These are phyloP conservation scores for Lobophora halterata DNA, from an alignment of 2,888 invertebrate genomes.

Conservation along the genomic window DNA sequence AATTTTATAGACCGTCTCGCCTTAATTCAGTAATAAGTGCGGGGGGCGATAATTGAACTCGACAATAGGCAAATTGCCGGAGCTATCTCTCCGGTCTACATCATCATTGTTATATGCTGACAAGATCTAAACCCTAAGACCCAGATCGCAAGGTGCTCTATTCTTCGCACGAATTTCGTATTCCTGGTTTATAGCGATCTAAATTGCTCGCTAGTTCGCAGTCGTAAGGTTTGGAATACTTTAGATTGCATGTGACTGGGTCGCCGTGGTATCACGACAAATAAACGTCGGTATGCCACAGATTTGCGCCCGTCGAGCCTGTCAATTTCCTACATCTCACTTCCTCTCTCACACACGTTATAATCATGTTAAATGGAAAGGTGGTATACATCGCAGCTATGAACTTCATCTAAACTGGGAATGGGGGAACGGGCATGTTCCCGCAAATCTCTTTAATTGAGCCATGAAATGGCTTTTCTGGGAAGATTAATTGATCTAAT, in stretches of 20 bases:
- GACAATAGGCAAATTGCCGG: conserved; percentile 78
- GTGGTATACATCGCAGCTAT: conserved; percentile 47
- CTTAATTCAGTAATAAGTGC: conserved; percentile 78
- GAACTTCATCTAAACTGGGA: conserved; percentile 28
- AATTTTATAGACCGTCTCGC: conserved; percentile 69
- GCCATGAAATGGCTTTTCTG: conserved; percentile 23
- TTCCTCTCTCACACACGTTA: conserved; percentile 55
- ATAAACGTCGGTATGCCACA: conserved; percentile 55
- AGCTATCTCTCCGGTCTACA: conserved; percentile 55
- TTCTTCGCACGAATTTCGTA: conserved; percentile 33
- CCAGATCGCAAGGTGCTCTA: conserved; percentile 39
- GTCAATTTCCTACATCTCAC: conserved; percentile 60
- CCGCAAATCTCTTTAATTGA: conserved; percentile 20
- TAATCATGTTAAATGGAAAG: conserved; percentile 50
- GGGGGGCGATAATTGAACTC: conserved; percentile 79
- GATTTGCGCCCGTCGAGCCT: conserved; percentile 65
- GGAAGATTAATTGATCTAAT: conserved; percentile 14
- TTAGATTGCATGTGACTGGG: conserved; percentile 38
- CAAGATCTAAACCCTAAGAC: conserved; percentile 42
- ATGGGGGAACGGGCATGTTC: conserved; percentile 34
- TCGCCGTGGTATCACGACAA: conserved; percentile 53
- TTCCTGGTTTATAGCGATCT: conserved; percentile 46
- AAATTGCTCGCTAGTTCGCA: conserved; percentile 55
- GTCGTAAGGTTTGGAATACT: conserved; percentile 52
- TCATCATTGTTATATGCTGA: conserved; percentile 39